Evolutionary conservation across 92 coral and sea anemone genomes (phyloP).

Genomic region (Virgularia gustaviana): DNA sequence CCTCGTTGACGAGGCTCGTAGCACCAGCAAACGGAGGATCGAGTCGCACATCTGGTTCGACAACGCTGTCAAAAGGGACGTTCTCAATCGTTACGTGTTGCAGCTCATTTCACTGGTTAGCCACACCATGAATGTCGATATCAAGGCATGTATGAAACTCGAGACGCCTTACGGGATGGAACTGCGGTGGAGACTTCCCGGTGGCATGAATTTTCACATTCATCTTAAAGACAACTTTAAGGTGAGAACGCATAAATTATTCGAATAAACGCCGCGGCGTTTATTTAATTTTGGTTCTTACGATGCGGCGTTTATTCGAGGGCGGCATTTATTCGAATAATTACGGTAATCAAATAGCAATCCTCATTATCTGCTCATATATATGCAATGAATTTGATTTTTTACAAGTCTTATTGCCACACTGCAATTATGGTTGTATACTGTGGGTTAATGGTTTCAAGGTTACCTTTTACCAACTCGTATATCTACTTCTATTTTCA

Average conservation of each 20-base stretch:
- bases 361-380: too few relatives aligned
- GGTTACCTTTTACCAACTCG: too few relatives aligned
- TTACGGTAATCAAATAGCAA: too few relatives aligned
- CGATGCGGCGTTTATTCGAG: too few relatives aligned
- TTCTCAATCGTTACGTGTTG: slow-evolving; percentile 69
- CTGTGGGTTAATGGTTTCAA: too few relatives aligned
- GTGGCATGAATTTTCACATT: slow-evolving; percentile 87
- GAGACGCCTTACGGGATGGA: slow-evolving; percentile 95
- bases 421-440: too few relatives aligned
- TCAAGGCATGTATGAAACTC: slow-evolving; percentile 58
- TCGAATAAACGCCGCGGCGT: too few relatives aligned
- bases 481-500: too few relatives aligned
- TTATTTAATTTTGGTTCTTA: too few relatives aligned
- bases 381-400: too few relatives aligned
- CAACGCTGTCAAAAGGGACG: slow-evolving; percentile 91
- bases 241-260: slow-evolving; percentile 43
- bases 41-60: slow-evolving; percentile 97
- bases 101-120: slow-evolving; percentile 79
- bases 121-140: slow-evolving; percentile 66
- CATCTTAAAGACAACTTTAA: slow-evolving; percentile 86
- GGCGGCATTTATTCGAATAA: neutral
- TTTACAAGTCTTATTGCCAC: too few relatives aligned
- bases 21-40: slow-evolving; percentile 62
- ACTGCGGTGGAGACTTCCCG: slow-evolving; percentile 86
- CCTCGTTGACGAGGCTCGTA: slow-evolving; percentile 79